These are phyloP conservation scores for Tupaia tana DNA, from an alignment of 2,113 vertebrate species.

Conservation along the genomic window DNA sequence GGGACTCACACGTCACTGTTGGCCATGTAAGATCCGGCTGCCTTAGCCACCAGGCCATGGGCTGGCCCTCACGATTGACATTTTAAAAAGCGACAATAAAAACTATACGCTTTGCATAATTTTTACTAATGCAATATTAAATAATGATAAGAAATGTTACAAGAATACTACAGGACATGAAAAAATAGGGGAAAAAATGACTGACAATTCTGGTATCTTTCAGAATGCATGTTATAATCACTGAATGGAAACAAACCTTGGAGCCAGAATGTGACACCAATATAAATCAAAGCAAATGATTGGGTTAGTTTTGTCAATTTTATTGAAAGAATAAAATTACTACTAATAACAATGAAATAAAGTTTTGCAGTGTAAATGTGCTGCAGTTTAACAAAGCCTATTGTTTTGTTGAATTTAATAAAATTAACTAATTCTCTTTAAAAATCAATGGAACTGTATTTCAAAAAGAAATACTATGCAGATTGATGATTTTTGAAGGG, in stretches of 20 bases:
- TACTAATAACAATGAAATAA: conserved; percentile 91
- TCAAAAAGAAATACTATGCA: neutral
- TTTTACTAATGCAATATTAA: neutral
- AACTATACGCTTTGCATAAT: neutral
- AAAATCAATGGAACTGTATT: neutral
- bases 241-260: neutral
- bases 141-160: neutral
- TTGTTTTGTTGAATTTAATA: conserved; percentile 85
- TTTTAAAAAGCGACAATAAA: neutral
- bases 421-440: too few relatives aligned
- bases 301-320: conserved; percentile 86
- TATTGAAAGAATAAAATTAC: conserved; percentile 93
- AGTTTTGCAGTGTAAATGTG: conserved; percentile 91
- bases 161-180: neutral
- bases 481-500: neutral
- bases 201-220: neutral
- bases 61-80: neutral
- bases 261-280: neutral
- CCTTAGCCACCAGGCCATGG: too few relatives aligned
- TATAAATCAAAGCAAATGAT: conserved; percentile 21
- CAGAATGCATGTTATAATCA: neutral
- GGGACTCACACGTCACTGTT: too few relatives aligned
- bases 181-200: neutral
- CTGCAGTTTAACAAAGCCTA: conserved; percentile 91
- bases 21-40: too few relatives aligned